Evolutionary conservation across 2,888 invertebrate species (phyloP).

Genomic region (Conistra vaccinii): DNA sequence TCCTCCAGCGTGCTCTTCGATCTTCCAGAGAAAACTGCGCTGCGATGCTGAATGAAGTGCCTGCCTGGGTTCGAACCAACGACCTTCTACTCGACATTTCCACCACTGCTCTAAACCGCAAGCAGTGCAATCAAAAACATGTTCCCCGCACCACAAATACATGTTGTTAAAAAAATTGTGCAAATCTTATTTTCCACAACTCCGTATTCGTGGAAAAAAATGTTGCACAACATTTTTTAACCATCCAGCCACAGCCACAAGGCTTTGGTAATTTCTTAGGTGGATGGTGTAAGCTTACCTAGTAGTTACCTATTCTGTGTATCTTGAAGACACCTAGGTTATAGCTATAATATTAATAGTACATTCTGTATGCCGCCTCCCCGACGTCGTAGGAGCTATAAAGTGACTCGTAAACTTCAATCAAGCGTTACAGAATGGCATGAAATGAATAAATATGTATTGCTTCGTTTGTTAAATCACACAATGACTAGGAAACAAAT

Average conservation of each 20-base stretch:
- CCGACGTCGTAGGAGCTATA: constrained; percentile 25
- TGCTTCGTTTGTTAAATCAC: constrained; percentile 1
- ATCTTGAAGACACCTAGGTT: not conserved
- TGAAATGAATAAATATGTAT: constrained; percentile 40
- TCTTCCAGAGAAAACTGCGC: too few species aligned
- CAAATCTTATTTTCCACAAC: too few species aligned
- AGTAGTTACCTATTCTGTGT: not conserved
- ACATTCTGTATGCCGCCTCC: constrained; percentile 23
- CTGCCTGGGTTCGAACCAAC: too few species aligned
- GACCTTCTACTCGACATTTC: too few species aligned
- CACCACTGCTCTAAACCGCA: too few species aligned
- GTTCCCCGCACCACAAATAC: too few species aligned
- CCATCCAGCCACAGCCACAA: not conserved
- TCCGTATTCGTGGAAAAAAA: not conserved
- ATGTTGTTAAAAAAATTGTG: too few species aligned
- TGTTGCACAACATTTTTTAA: not conserved
- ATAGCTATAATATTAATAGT: constrained; percentile 12
- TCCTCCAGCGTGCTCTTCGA: too few species aligned
- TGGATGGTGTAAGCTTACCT: not conserved
- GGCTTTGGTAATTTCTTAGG: not conserved
- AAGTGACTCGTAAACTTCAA: constrained; percentile 47
- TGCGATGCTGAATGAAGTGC: too few species aligned
- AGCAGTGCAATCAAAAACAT: too few species aligned
- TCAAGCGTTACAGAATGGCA: constrained; percentile 37
- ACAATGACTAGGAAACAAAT: not conserved